phyloP scores from a whole-genome alignment of 2,888 invertebrate species.

The Arctia plantaginis region DNA sequence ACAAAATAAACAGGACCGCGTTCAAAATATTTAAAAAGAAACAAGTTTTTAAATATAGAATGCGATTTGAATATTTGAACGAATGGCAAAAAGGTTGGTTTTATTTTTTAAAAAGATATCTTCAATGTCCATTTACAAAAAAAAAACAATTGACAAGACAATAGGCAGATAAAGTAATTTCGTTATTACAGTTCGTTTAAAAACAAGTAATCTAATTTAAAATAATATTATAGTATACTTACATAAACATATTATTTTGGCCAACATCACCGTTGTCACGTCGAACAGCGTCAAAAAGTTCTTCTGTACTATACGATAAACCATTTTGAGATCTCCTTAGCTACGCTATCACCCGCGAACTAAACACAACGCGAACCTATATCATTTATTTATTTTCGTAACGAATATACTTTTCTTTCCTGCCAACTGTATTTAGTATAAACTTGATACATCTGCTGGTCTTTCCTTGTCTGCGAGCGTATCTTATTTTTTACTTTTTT shows the following conservation, averaged over 20 bases:
- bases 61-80: not conserved
- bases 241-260: slow-evolving; percentile 77
- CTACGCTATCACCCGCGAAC: slow-evolving; percentile 61
- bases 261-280: slow-evolving; percentile 61
- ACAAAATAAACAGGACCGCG: slow-evolving; percentile 19
- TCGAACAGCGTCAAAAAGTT: slow-evolving; percentile 63
- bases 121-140: slow-evolving; percentile 5
- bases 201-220: slow-evolving; percentile 10
- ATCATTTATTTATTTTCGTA: slow-evolving; percentile 56
- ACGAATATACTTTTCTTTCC: slow-evolving; percentile 43
- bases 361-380: slow-evolving; percentile 55
- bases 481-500: slow-evolving; percentile 74
- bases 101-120: not conserved
- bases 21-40: not conserved
- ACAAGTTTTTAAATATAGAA: not conserved
- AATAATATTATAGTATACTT: slow-evolving; percentile 59
- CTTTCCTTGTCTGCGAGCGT: slow-evolving; percentile 61
- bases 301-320: slow-evolving; percentile 64
- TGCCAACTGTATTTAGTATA: slow-evolving; percentile 60
- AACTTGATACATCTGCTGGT: slow-evolving; percentile 65
- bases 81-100: not conserved
- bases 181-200: not conserved
- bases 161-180: slow-evolving; percentile 8
- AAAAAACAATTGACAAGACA: slow-evolving; percentile 31
- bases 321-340: slow-evolving; percentile 71